phyloP scores from a whole-genome alignment of 35 echinoderm and acorn worm species.

The Heliocidaris tuberculata region DNA sequence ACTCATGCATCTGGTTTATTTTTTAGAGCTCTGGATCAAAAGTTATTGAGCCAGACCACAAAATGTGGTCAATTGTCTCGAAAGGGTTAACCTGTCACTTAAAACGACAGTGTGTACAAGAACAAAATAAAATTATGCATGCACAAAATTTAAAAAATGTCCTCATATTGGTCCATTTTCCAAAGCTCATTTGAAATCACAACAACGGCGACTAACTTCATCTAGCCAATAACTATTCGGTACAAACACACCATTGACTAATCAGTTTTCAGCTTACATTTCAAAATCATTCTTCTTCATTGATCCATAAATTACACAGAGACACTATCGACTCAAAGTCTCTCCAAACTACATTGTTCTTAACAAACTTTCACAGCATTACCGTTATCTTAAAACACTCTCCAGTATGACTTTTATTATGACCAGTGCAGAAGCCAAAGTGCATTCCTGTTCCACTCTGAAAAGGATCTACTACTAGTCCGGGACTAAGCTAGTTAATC shows the following conservation, averaged over 20 bases:
- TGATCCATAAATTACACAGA: not conserved
- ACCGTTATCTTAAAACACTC: too few relatives aligned
- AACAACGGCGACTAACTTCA: constrained; percentile 2
- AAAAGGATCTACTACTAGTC: too few relatives aligned
- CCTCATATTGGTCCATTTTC: not conserved
- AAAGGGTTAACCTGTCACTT: not conserved
- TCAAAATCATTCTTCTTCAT: constrained; percentile 14
- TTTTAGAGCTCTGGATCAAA: too few relatives aligned
- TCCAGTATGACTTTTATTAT: too few relatives aligned
- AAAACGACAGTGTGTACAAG: not conserved
- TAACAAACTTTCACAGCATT: not conserved
- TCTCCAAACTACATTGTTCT: not conserved
- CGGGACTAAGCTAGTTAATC: too few relatives aligned
- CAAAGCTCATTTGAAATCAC: not conserved
- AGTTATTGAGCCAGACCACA: too few relatives aligned
- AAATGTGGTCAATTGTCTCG: too few relatives aligned
- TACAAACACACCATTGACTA: not conserved
- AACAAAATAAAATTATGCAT: not conserved
- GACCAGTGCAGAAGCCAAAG: too few relatives aligned
- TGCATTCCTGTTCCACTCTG: too few relatives aligned
- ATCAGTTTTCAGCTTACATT: not conserved
- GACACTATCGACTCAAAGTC: not conserved
- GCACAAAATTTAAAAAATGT: not conserved
- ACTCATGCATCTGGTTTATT: too few relatives aligned
- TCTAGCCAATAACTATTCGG: not conserved